These are phyloP conservation scores for Pseudomyrmex dendroicus DNA, from an alignment of 1,140 invertebrate genomes.

Conservation along the genomic window DNA sequence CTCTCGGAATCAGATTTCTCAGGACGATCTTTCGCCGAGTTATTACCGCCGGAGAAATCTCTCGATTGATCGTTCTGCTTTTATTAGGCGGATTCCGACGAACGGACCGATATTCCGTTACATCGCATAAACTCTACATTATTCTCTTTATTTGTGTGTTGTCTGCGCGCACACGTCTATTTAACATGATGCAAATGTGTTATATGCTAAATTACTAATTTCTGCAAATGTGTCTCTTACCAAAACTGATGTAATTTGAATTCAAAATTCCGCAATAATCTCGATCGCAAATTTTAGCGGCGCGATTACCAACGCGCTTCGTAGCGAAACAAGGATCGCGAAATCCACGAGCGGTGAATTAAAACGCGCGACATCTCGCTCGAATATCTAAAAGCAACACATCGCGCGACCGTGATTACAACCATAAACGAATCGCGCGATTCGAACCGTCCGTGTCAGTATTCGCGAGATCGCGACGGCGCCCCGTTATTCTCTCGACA, in stretches of 20 bases:
- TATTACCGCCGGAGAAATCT: conserved; percentile 32
- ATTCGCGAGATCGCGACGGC: conserved; percentile 25
- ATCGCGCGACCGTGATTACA: conserved; percentile 37
- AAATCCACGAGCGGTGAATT: conserved; percentile 27
- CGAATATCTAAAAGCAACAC: conserved; percentile 47
- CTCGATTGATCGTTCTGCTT: conserved; percentile 42
- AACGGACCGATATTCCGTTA: conserved; percentile 18
- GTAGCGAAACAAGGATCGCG: neutral
- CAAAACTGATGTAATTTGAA: neutral
- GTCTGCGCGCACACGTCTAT: too few species aligned
- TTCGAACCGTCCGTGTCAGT: conserved; percentile 21
- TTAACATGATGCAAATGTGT: too few species aligned
- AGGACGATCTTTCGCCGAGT: conserved; percentile 41
- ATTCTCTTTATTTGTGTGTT: too few species aligned
- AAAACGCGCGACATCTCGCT: conserved; percentile 50
- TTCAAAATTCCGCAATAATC: neutral
- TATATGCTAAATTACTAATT: too few species aligned
- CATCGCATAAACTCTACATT: neutral
- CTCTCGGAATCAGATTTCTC: conserved; percentile 50
- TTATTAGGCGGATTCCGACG: neutral
- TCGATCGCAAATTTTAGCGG: neutral
- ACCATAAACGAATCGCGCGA: conserved; percentile 36
- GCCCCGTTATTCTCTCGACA: conserved; percentile 39
- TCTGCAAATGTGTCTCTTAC: too few species aligned
- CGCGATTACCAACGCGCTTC: neutral